phyloP scores from a whole-genome alignment of 53 echinoderm and acorn worm species.

The Luidia sarsii region DNA sequence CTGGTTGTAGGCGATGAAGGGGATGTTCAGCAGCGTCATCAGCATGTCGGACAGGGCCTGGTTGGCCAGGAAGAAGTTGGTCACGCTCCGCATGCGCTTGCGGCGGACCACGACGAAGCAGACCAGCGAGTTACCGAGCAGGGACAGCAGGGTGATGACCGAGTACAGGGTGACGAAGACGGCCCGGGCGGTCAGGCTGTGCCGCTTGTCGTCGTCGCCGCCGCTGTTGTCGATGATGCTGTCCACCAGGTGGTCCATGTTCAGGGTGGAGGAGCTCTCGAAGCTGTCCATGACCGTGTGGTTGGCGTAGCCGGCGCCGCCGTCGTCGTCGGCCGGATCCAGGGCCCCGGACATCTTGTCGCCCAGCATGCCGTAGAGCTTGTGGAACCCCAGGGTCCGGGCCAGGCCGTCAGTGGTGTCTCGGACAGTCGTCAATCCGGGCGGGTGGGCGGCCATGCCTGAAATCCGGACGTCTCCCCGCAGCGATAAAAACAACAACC shows the following conservation, averaged over 20 bases:
- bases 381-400: too few relatives aligned
- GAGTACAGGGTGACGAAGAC: slow-evolving; percentile 75
- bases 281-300: slow-evolving; percentile 26
- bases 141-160: slow-evolving; percentile 68
- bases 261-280: slow-evolving; percentile 22
- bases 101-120: slow-evolving; percentile 81
- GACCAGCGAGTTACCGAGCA: slow-evolving; percentile 87
- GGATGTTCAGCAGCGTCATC: slow-evolving; percentile 87
- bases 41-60: slow-evolving; percentile 89
- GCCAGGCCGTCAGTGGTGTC: slow-evolving; percentile 5
- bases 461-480: too few relatives aligned
- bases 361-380: too few relatives aligned
- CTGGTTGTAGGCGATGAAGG: slow-evolving; percentile 77
- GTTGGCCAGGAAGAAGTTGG: slow-evolving; percentile 93
- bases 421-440: slow-evolving; percentile 22
- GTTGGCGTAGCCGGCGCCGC: slow-evolving; percentile 13
- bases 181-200: slow-evolving; percentile 31
- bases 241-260: not conserved
- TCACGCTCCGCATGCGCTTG: slow-evolving; percentile 86
- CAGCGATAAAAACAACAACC: not conserved
- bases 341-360: not conserved
- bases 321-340: not conserved
- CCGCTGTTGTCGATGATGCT: slow-evolving; percentile 6
- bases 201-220: not conserved
- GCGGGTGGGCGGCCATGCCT: not conserved